phyloP scores from a whole-genome alignment of 2,113 vertebrate genomes.

The Papio anubis region DNA sequence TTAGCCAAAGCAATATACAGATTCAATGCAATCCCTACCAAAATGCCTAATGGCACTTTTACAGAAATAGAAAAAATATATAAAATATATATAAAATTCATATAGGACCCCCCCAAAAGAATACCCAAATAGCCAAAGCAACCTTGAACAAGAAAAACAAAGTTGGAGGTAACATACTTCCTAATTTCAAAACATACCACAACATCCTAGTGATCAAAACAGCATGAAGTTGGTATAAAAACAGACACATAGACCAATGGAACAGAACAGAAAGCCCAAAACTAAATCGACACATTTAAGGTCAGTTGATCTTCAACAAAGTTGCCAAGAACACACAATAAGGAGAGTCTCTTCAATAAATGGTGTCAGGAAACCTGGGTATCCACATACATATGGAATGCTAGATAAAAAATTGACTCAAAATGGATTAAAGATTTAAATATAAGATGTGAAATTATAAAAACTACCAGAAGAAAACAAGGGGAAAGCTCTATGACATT shows the following conservation, averaged over 20 bases:
- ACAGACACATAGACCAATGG: neutral
- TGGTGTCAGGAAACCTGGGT: neutral
- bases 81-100: too few relatives aligned
- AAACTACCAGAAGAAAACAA: neutral
- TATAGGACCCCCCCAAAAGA: neutral
- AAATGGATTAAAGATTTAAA: neutral
- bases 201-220: neutral
- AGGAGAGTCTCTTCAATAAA: neutral
- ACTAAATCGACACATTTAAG: neutral
- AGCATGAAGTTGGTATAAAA: neutral
- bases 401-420: neutral
- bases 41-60: neutral
- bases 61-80: neutral
- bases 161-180: neutral
- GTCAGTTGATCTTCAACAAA: neutral
- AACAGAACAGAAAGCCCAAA: neutral
- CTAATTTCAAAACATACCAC: neutral
- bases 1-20: neutral
- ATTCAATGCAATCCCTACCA: neutral
- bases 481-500: neutral
- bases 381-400: neutral
- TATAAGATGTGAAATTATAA: neutral
- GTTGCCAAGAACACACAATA: neutral
- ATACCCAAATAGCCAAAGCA: neutral
- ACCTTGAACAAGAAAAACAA: neutral